phyloP scores from a whole-genome alignment of 1,140 invertebrate genomes.

The Polyergus mexicanus region DNA sequence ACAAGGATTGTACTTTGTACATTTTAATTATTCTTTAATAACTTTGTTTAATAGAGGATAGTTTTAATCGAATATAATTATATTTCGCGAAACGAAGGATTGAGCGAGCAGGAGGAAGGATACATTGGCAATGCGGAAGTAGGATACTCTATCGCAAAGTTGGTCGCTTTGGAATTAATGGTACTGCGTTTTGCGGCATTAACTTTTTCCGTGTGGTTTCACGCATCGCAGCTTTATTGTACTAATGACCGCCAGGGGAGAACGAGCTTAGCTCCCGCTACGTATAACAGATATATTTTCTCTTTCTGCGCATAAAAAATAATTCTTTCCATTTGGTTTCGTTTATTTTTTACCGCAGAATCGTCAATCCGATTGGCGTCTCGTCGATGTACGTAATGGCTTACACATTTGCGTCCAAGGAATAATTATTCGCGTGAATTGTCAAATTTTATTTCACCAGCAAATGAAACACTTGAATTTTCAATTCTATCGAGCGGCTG shows the following conservation, averaged over 20 bases:
- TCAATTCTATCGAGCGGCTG: background rate
- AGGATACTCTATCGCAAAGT: conserved; percentile 3
- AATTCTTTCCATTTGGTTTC: background rate
- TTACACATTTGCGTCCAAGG: background rate
- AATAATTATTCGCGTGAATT: conserved; percentile 39
- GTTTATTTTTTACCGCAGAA: background rate
- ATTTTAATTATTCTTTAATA: background rate
- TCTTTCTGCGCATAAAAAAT: conserved; percentile 11
- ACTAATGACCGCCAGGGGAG: conserved; percentile 39
- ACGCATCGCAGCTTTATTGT: conserved; percentile 44
- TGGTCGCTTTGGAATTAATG: conserved; percentile 36
- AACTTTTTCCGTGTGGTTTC: conserved; percentile 52
- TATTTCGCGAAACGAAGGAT: background rate
- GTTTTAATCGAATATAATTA: conserved; percentile 24
- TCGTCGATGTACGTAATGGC: background rate
- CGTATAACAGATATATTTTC: conserved; percentile 14
- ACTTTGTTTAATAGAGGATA: background rate
- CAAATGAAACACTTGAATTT: conserved; percentile 12
- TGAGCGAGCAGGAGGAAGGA: too few relatives aligned
- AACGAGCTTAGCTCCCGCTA: background rate
- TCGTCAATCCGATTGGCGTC: conserved; percentile 18
- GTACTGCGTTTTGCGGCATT: conserved; percentile 29
- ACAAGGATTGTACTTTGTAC: background rate
- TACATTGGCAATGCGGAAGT: background rate
- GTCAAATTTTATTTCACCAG: conserved; percentile 16